Base-by-base conservation (phyloP, 2,797 vertebrate genomes). In the Gymnodraco acuticeps region DNA sequence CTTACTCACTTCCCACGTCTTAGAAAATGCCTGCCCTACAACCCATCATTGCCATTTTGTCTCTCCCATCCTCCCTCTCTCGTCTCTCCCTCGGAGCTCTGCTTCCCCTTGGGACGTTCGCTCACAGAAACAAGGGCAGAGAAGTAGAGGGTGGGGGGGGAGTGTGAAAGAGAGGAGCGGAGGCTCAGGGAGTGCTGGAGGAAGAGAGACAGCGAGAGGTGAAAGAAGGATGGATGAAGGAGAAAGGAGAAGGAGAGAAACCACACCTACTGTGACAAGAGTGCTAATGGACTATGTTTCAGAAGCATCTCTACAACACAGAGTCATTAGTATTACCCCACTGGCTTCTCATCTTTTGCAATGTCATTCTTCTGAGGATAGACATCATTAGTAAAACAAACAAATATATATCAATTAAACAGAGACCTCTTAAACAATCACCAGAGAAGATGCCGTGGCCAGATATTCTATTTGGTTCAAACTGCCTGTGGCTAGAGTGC, bases 101-200 rank as follows among this genome's bases (percentile, higher is more conserved):
- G 50, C 70, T 70, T 74, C 88, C 33, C 81, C 82, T 56, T 1
- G 68, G 78, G 90, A 88, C 65, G 12, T 50, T 19, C 45, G 51
- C 85, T 84, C 31, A 0, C 54, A 82, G 87, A 91, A 93, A 93
- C 62, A 59, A 91, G 90, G 91, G 78, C 89, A 84, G 78, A 84
- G 78, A 85, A 75, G 9, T 43, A 73, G 69, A 71, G 48, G 60
- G 23, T 10, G 48, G 47, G 59, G 59, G 51, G 70, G 60, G 45
- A 62, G 71, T 66, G 65, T 13, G 43, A 73, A 51, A 67, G 50
- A 52, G 60, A 66, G 33, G 41, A 65, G 53, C 31, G 41, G 59
- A 48, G 59, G 47, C 5, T 45, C 53, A 55, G 5, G 6, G 50
- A 50, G 64, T 0, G 72, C 17, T 15, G 27, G 27, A 51, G 20